Evolutionary conservation across 2,113 vertebrate species (phyloP), one percentile per base, ranked within the genome.

Genomic region (Cavia aperea): DNA sequence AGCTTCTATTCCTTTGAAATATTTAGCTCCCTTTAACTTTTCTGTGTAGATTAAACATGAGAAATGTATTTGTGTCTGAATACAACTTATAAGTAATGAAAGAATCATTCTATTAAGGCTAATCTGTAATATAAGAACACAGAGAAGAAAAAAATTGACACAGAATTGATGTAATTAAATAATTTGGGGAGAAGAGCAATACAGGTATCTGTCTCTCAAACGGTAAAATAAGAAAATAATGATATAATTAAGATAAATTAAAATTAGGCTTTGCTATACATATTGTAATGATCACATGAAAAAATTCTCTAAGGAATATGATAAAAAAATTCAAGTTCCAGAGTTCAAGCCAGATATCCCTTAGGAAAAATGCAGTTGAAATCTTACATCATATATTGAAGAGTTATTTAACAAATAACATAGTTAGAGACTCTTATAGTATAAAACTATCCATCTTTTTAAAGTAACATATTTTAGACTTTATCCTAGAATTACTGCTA

Each of bases 51-150:
- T 16, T 39, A 77, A 18, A 89, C 8, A 39, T 49, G 24, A 83
- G 54, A 85, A 83, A 68, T n/a, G 13, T 54, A 5, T 73, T 87
- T 93, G 5, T 89, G 84, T 39, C 75, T 85, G 56, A 95, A 51
- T 75, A 51, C 75, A 92, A 73, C 10, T 73, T 78, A 79, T 51
- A 93, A 82, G 14, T 26, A 78, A 15, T 39, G 51, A 91, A 7
- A 24, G 21, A 58, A 79, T 68, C n/a, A 36, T 70, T 56, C 31
- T 11, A 70, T 1, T 66, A 91, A 54, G 26, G 36, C 49, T 90
- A 86, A 86, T 86, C n/a, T 91, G 62, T 51, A 58, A 49, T 68
- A 21, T 70, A 77, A 92, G 18, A 86, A 91, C 19, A 93, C 7
- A 89, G 1, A 82, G 31, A 60, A 72, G 24, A 11, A 43, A 79